Evolutionary conservation across 2,888 invertebrate species (phyloP).

Genomic region (Stictocephala bisonia): DNA sequence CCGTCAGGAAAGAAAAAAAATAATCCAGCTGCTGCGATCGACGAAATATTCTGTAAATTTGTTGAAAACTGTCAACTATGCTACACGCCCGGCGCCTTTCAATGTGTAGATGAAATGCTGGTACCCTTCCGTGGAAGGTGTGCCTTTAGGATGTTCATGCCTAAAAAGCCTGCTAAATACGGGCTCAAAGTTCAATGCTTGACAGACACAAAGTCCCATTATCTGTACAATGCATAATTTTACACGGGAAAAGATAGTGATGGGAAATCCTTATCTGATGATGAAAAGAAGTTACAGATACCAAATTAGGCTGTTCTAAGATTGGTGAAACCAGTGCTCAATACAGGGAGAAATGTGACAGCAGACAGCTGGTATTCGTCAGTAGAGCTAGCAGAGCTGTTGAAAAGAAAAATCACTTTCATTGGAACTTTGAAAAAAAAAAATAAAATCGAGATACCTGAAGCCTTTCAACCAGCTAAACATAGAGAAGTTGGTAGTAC

Average conservation of each 20-base stretch:
- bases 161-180: conserved; percentile 58
- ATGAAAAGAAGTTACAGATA: too few relatives aligned
- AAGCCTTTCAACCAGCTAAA: too few relatives aligned
- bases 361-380: conserved; percentile 61
- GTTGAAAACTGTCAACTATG: conserved; percentile 12
- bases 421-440: too few relatives aligned
- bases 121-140: not conserved
- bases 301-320: conserved; percentile 57
- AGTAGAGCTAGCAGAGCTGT: not conserved
- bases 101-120: conserved; percentile 20
- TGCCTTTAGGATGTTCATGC: not conserved
- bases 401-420: not conserved
- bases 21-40: not conserved
- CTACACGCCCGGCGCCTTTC: not conserved
- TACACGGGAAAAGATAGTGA: conserved; percentile 60
- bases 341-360: conserved; percentile 56
- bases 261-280: too few relatives aligned
- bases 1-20: conserved; percentile 20
- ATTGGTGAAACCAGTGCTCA: conserved; percentile 42
- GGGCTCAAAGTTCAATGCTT: conserved; percentile 56
- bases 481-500: too few relatives aligned
- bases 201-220: conserved; percentile 54
- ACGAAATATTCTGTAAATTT: not conserved
- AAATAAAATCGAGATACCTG: too few relatives aligned
- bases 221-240: conserved; percentile 59